Base-by-base conservation (phyloP, 2,888 invertebrate species). In the Yponomeuta malinellus region DNA sequence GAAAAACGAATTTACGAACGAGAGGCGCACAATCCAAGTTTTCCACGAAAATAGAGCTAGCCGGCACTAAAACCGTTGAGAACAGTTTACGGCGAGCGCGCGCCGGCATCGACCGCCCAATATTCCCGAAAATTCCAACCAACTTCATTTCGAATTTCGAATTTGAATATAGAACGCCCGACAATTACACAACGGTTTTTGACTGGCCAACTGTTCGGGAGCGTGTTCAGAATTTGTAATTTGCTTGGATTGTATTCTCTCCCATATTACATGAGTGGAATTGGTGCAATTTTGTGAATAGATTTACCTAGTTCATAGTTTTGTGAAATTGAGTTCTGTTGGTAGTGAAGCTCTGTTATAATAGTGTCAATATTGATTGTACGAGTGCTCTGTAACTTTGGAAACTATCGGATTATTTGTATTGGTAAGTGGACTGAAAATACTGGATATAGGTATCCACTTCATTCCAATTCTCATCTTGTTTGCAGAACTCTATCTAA, bases 91-190 rank as follows among this genome's bases (percentile, higher is more conserved):
- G 15, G 6, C 52, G 52, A 59, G 52, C 52, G 52, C 52, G 78
- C 79, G 78, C 80, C 79, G 76, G 80, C 78, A 77, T 77, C 76
- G 74, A 75, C 75, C 67, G 79, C 78, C 79, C 78, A 68, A 68
- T 72, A 71, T 77, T 75, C 74, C 75, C 76, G 78, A 75, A 77
- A 71, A 64, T 78, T 75, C 76, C 77, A 76, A 77, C 72, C 43
- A 8, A 43, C 43, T 43, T 8, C 43, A 43, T 43, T 52, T 73
- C 71, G 74, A 43, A 43, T 74, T 74, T 70, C 72, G 71, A 73
- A 75, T 76, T 74, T 74, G 76, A 76, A 77, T 76, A 74, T 74
- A 74, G 74, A 75, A 73, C 74, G 73, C 72, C 68, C 71, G 72
- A 74, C 68, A 68, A 75, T 74, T 74, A 74, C 71, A 71, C 72